phyloP scores from a whole-genome alignment of 37 sponge, comb jelly and placozoan genomes.

The Diacarnus erythraeanus region DNA sequence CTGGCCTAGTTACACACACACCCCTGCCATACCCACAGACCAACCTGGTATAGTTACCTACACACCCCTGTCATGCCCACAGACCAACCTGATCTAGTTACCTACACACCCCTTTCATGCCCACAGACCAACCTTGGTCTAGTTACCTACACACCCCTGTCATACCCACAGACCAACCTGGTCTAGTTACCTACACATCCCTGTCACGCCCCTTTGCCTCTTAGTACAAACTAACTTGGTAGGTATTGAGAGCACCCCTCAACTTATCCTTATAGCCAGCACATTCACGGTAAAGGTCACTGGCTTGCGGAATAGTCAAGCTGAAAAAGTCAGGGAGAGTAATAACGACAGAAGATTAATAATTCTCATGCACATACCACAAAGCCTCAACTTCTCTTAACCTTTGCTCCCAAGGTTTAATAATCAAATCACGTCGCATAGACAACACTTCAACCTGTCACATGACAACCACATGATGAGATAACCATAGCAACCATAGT shows the following conservation, averaged over 20 bases:
- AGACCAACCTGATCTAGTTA: too few relatives aligned
- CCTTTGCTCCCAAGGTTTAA: constrained; percentile 17
- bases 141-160: too few relatives aligned
- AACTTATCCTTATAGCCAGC: constrained; percentile 31
- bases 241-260: constrained; percentile 31
- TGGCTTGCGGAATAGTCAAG: constrained; percentile 9
- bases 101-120: too few relatives aligned
- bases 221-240: constrained; percentile 21
- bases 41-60: too few relatives aligned
- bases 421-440: constrained; percentile 9
- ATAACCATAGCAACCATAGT: not conserved
- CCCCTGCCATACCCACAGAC: too few relatives aligned
- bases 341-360: not conserved
- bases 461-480: constrained; percentile 11
- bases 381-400: constrained; percentile 27
- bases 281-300: constrained; percentile 34
- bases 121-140: too few relatives aligned
- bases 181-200: too few relatives aligned
- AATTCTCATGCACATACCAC: constrained; percentile 18
- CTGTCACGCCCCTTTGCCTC: too few relatives aligned
- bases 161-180: too few relatives aligned
- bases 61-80: too few relatives aligned
- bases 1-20: too few relatives aligned
- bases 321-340: not conserved
- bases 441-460: constrained; percentile 27